Percentiles rank a stretch among this genome's conserved stretches.
Evolutionary conservation across 2,888 invertebrate genomes (phyloP).

Genomic region (Phrixothrix hirtus): DNA sequence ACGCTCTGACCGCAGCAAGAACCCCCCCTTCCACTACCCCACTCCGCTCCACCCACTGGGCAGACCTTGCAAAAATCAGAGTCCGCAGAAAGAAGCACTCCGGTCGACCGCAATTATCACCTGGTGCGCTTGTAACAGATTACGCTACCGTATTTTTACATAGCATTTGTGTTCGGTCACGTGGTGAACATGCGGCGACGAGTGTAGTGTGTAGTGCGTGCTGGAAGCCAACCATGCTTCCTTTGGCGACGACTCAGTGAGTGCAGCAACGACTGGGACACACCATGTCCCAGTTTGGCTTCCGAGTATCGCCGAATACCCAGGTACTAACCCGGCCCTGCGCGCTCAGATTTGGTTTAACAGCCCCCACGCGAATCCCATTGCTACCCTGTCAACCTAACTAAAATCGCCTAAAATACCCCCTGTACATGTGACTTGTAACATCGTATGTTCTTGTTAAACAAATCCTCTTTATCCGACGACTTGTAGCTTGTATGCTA

Average conservation of each 20-base stretch:
- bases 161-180: conserved; percentile 34
- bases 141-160: conserved; percentile 33
- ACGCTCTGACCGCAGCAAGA: conserved; percentile 51
- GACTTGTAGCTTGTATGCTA: background rate
- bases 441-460: background rate
- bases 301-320: conserved; percentile 67
- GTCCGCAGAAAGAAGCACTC: conserved; percentile 63
- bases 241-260: conserved; percentile 54
- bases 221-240: conserved; percentile 52
- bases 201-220: conserved; percentile 41
- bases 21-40: conserved; percentile 56
- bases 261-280: conserved; percentile 57
- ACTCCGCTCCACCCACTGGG: conserved; percentile 65
- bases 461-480: background rate
- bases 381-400: conserved; percentile 11
- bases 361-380: conserved; percentile 22
- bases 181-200: conserved; percentile 37
- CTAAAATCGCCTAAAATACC: conserved; percentile 9
- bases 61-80: conserved; percentile 59
- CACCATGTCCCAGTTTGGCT: conserved; percentile 71
- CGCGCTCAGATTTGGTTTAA: conserved; percentile 24
- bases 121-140: conserved; percentile 47
- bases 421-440: conserved; percentile 1
- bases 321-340: conserved; percentile 57
- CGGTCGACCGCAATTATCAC: conserved; percentile 58